Base-by-base conservation (phyloP, 1,140 invertebrate species). In the Camponotus pennsylvanicus region DNA sequence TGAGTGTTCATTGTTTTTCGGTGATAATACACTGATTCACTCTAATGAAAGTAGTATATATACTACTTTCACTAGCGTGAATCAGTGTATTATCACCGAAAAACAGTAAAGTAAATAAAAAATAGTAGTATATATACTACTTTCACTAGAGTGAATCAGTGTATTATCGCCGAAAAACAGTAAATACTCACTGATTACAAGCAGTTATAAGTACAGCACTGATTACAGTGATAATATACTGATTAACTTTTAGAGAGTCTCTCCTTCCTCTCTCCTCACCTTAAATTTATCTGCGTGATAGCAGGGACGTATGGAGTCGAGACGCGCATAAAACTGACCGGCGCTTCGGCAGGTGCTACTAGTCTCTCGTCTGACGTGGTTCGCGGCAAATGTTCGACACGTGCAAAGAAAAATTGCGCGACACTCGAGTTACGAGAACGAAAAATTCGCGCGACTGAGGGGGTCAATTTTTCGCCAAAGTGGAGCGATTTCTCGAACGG, bases 241-340 rank as follows among this genome's bases (percentile, higher is more conserved):
- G 21, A 21, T 21, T 21, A 0, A 21, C 21, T 21, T 21, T 21
- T 21, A 21, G 21, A 21, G 34, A n/a, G 27, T 70, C n/a, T 70
- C n/a, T 27, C 52, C 11, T 66, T 27, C 27, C 42, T 61, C 75
- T 70, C 45, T 42, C 27, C 76, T 82, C 78, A 70, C 66, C 82
- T 70, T 85, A 88, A 88, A 71, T 90, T 89, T 76, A 90, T 90
- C 88, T 88, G 86, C 88, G 82, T 87, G 82, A 86, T 66, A 87
- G 76, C 85, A 87, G 89, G 83, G 78, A 59, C 82, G 78, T 86
- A 67, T 61, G 84, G 85, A 88, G 89, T 66, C 63, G 80, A 89
- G 76, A 66, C 42, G 91, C 86, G 84, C 85, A 90, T 91, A 92
- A 91, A 92, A 91, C 89, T 87, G 91, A 90, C 86, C 84, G 86